Percentiles rank a stretch among this genome's conserved stretches.
These are phyloP conservation scores for Micromys minutus DNA, from an alignment of 2,113 vertebrate genomes.

Conservation along the genomic window DNA sequence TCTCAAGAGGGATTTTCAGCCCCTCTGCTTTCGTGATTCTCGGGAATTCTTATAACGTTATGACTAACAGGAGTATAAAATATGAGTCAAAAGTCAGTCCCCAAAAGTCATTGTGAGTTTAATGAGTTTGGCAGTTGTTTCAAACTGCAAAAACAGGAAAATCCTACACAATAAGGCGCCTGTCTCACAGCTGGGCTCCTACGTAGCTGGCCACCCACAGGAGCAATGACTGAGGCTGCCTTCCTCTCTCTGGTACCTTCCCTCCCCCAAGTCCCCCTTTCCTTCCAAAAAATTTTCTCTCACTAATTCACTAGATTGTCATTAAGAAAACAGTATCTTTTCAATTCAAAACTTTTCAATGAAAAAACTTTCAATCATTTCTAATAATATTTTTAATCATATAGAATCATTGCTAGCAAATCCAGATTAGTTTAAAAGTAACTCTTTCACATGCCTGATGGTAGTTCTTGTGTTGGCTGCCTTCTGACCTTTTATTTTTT, in stretches of 20 bases:
- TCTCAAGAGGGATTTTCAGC: conserved; percentile 50
- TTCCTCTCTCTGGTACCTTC: conserved; percentile 63
- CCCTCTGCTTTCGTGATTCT: conserved; percentile 44
- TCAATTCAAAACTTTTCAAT: no score
- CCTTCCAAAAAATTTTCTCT: neutral
- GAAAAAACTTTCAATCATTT: neutral
- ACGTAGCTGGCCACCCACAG: conserved; percentile 65
- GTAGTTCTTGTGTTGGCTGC: neutral
- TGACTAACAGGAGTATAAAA: conserved; percentile 75
- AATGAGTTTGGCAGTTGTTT: conserved; percentile 76
- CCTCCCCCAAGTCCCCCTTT: neutral
- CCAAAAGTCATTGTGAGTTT: conserved; percentile 79
- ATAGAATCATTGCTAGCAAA: neutral
- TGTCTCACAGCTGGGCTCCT: conserved; percentile 75
- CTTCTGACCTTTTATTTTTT: neutral
- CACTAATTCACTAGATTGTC: conserved; percentile 18
- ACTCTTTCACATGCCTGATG: neutral
- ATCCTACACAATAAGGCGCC: conserved; percentile 77
- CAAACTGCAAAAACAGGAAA: conserved; percentile 78
- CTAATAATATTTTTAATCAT: neutral
- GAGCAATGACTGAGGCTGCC: neutral
- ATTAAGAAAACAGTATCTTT: neutral
- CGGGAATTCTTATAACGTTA: conserved; percentile 70
- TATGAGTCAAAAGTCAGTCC: conserved; percentile 76
- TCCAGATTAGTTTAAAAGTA: neutral